Conservation (phyloP, 2,797 vertebrate genomes). For the Pseudopleuronectes americanus region DNA sequence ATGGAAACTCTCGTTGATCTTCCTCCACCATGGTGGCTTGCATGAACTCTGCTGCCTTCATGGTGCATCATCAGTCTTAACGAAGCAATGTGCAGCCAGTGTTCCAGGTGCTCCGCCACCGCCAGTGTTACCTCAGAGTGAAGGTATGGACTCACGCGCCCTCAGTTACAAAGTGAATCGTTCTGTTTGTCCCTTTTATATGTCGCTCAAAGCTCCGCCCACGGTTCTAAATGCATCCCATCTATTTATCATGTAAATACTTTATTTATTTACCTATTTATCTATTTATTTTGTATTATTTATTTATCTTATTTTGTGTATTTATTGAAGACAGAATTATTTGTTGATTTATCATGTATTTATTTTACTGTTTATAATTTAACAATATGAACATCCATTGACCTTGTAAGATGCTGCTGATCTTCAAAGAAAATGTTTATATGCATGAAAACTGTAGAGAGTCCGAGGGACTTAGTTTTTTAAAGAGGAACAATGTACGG, state of each 20-base stretch:
- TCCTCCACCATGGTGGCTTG: slow-evolving; percentile 81
- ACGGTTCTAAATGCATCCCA: slow-evolving; percentile 75
- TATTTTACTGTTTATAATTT: slow-evolving; percentile 81
- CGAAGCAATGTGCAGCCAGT: slow-evolving; percentile 74
- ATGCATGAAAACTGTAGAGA: slow-evolving; percentile 91
- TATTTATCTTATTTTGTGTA: slow-evolving; percentile 68
- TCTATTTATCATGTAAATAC: slow-evolving; percentile 85
- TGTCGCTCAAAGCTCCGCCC: slow-evolving; percentile 79
- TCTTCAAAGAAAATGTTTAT: slow-evolving; percentile 91
- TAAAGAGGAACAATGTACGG: slow-evolving; percentile 88
- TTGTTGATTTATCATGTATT: slow-evolving; percentile 74
- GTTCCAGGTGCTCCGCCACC: slow-evolving; percentile 75
- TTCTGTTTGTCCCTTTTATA: slow-evolving; percentile 75
- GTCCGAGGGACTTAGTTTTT: slow-evolving; percentile 85
- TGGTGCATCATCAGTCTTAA: slow-evolving; percentile 71
- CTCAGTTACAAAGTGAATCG: slow-evolving; percentile 84
- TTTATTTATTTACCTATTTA: slow-evolving; percentile 80
- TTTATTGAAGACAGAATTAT: slow-evolving; percentile 79
- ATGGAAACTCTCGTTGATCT: slow-evolving; percentile 82
- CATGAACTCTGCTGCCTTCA: slow-evolving; percentile 75
- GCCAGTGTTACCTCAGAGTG: slow-evolving; percentile 84
- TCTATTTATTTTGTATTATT: slow-evolving; percentile 43
- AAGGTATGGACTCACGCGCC: slow-evolving; percentile 82
- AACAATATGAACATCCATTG: slow-evolving; percentile 81
- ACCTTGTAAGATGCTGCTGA: slow-evolving; percentile 90